These are phyloP conservation scores for Aphaenogaster floridana DNA, from an alignment of 1,140 invertebrate genomes.

Conservation along the genomic window DNA sequence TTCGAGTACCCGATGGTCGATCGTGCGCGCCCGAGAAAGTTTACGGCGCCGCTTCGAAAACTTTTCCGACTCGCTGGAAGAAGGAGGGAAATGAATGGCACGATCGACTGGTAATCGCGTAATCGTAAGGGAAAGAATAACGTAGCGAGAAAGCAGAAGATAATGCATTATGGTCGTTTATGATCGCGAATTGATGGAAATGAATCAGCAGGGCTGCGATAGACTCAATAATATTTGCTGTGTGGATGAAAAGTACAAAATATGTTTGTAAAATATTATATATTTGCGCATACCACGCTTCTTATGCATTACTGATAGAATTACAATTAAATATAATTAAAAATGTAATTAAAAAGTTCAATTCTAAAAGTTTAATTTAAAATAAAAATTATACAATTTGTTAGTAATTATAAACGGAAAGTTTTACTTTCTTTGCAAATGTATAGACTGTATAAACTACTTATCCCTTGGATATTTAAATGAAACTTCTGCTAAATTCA, in stretches of 20 bases:
- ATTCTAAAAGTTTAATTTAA: not conserved
- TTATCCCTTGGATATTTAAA: not conserved
- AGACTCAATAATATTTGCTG: not conserved
- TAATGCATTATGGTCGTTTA: constrained; percentile 21
- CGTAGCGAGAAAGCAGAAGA: constrained; percentile 2
- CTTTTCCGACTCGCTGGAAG: constrained; percentile 24
- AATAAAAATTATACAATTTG: not conserved
- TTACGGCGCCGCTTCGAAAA: constrained; percentile 36
- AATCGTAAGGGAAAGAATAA: constrained; percentile 6
- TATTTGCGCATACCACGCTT: not conserved
- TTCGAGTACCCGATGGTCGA: constrained; percentile 28
- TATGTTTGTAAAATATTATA: not conserved
- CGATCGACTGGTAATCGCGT: constrained; percentile 28
- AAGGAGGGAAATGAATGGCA: constrained; percentile 27
- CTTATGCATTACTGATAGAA: too few relatives aligned
- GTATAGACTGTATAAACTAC: not conserved
- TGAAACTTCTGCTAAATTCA: not conserved
- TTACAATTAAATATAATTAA: not conserved
- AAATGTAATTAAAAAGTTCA: not conserved
- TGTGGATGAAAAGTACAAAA: not conserved
- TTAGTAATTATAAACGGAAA: not conserved
- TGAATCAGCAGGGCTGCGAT: not conserved
- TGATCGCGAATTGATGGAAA: not conserved
- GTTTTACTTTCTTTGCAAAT: not conserved
- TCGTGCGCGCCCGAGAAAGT: constrained; percentile 30